Conservation (phyloP, 2,113 vertebrate species). For the Nerophis ophidion region DNA sequence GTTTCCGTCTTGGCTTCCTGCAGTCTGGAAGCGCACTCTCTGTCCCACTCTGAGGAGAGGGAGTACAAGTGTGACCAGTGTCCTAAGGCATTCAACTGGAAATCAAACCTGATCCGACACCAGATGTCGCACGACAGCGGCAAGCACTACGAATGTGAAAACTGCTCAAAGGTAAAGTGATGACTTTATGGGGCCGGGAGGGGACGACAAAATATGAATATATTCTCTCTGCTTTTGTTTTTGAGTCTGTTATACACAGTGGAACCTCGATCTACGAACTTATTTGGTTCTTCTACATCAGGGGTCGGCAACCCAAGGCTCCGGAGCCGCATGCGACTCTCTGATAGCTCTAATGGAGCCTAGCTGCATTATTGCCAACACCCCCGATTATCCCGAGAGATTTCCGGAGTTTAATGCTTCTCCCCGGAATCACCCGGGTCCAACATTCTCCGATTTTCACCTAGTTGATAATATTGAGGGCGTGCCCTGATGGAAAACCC, state of each 20-base stretch:
- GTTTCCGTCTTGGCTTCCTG: constrained; percentile 2
- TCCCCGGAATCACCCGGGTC: too few species aligned
- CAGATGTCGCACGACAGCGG: constrained; percentile 99
- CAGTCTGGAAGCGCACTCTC: constrained; percentile 92
- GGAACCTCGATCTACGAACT: too few species aligned
- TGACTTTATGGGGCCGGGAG: constrained; percentile 40
- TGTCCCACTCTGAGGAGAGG: constrained; percentile 90
- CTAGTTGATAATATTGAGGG: too few species aligned
- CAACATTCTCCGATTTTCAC: too few species aligned
- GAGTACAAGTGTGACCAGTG: constrained; percentile 97
- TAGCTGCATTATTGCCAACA: too few species aligned
- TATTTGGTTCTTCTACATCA: too few species aligned
- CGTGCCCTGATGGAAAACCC: too few species aligned
- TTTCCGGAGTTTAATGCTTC: too few species aligned
- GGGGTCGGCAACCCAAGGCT: too few species aligned
- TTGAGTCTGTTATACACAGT: background rate
- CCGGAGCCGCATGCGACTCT: too few species aligned
- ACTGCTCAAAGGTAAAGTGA: constrained; percentile 94
- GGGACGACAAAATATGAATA: background rate
- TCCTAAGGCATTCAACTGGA: constrained; percentile 99
- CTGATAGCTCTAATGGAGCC: too few species aligned
- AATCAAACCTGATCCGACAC: constrained; percentile 98
- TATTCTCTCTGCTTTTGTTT: background rate
- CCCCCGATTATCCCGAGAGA: too few species aligned
- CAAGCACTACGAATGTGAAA: constrained; percentile 99